Base-by-base conservation (phyloP, 2,113 vertebrate species). In the Aegithalos caudatus region DNA sequence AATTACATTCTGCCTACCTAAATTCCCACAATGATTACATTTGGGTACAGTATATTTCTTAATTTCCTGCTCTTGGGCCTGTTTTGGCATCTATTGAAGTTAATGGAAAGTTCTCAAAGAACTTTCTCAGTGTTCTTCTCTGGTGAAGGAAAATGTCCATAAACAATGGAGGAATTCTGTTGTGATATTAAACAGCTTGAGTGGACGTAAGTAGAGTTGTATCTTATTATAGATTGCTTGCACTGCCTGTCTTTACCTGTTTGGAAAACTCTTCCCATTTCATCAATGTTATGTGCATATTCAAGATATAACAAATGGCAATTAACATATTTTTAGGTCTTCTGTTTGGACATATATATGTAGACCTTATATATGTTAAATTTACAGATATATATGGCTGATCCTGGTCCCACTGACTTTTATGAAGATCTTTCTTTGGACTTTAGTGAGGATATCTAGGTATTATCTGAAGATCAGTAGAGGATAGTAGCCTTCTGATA, bases 31-130 rank as follows among this genome's bases (percentile, higher is more conserved):
- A 72, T 76, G 74, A 9, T 95, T 96, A 90, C 88, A 92, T 86
- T 92, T 94, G 76, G n/a, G 69, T 90, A 84, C 65, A 86, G 38
- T 76, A 76, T 83, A 95, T 93, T 96, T 94, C 74, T 93, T 96
- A 37, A 96, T 94, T 96, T 96, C 86, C 88, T 95, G 92, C 69
- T 88, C n/a, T 86, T 28, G 3, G 60, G 25, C n/a, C 71, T 76
- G 21, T 91, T 96, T 72, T 97, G 91, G 86, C 78, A 84, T 79
- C 56, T 76, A 20, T 12, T 89, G 88, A 91, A 84, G 45, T 74
- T 64, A 96, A 78, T 88, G 76, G 71, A 95, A 96, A 82, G 47
- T 80, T 92, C 87, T 91, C 54, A 88, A 80, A 88, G 76, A 74
- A 37, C 23, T 60, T 60, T 58, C n/a, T 58, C 23, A 16, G 25